Evolutionary conservation across 2,888 invertebrate species (phyloP), one percentile per base, ranked within the genome.

Genomic region (Mantis religiosa): DNA sequence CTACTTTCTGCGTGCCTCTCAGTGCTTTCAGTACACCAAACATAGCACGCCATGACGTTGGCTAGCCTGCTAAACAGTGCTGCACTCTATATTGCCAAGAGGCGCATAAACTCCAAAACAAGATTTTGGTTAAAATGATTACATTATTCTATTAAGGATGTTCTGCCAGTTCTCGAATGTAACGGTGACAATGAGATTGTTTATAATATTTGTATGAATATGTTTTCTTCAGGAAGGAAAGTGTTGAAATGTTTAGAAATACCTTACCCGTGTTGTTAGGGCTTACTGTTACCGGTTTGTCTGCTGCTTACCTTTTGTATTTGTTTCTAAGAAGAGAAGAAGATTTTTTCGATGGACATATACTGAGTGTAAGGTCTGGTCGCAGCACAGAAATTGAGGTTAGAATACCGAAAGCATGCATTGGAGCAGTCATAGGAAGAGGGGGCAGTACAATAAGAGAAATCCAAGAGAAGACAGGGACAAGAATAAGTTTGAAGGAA

Each of bases 391-490:
- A 89, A 28, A 90, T 91, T 83, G 91, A 91, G 83, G 90, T 92
- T 25, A 91, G 91, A 89, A 91, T 94, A 14, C 93, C 94, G 0
- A 91, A 92, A 25, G 92, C 92, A 71, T 91, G 91, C 85, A 93
- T 93, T 6, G 93, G 93, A 3, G 91, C 92, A 28, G 91, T 94
- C 28, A 94, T 94, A 89, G 94, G 98, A 82, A 95, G 97, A 91
- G 95, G 95, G 91, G 98, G 98, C 9, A 93, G 94, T n/a, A 96
- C 95, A 91, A 95, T 98, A 87, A 96, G 96, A 92, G 94, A 95
- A 89, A 95, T 98, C 90, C 96, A 98, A 92, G 94, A 95, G 88
- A 95, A 95, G 91, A 96, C 97, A 0, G 95, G 95, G 82, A 97
- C 98, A 0, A 93, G 92, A 88, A 95, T 96, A 83, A 92, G 93